Percentiles rank a stretch among this genome's conserved stretches.
These are phyloP conservation scores for Prunella strophiata DNA, from an alignment of 2,797 vertebrate species.

Conservation along the genomic window DNA sequence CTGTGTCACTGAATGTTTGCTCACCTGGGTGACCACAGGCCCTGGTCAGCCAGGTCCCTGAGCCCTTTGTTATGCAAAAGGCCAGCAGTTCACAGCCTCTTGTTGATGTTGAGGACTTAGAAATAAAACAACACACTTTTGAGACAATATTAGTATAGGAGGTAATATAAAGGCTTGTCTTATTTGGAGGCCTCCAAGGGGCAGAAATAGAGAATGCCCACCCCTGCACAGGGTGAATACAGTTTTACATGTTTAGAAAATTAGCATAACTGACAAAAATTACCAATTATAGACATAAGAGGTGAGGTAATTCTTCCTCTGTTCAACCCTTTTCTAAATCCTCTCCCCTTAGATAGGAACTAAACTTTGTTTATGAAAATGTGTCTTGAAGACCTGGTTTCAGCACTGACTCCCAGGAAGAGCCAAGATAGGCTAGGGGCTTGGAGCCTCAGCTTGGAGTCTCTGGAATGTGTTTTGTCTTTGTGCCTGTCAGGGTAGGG, in stretches of 20 bases:
- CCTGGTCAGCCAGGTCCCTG: too few species aligned
- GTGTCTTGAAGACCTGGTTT: background rate
- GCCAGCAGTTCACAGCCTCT: rapidly evolving
- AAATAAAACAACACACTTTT: background rate
- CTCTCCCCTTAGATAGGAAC: background rate
- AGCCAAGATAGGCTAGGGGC: background rate
- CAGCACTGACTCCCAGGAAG: background rate
- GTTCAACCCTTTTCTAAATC: background rate
- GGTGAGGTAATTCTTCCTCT: background rate
- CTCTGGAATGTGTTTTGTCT: background rate
- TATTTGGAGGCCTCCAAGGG: background rate
- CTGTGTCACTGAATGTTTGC: background rate
- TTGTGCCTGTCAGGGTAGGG: background rate
- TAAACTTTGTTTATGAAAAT: background rate
- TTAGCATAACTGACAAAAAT: background rate
- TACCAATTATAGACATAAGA: background rate
- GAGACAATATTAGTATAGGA: background rate
- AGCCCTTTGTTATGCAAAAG: background rate
- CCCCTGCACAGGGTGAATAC: rapidly evolving
- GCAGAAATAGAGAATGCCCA: background rate
- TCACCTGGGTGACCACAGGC: too few species aligned
- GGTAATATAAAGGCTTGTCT: background rate
- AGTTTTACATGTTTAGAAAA: background rate
- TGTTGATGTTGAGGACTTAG: background rate
- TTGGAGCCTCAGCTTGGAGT: background rate